phyloP scores from a whole-genome alignment of 2,797 vertebrate species.

The Amniataba percoides region DNA sequence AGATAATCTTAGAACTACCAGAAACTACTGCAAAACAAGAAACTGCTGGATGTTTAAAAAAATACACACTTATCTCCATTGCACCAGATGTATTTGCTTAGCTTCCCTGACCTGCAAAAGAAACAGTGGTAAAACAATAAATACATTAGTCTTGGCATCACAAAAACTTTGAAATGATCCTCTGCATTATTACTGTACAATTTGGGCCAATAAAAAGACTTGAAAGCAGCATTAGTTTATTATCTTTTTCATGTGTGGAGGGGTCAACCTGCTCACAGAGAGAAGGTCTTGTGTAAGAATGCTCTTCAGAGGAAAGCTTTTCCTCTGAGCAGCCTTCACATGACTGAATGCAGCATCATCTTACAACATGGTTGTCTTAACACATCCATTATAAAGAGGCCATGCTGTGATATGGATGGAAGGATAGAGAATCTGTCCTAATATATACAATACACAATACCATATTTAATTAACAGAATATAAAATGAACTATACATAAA shows the following conservation, averaged over 20 bases:
- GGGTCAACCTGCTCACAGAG: not conserved
- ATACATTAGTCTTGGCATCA: not conserved
- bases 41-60: not conserved
- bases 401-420: not conserved
- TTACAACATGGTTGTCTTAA: not conserved
- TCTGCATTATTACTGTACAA: not conserved
- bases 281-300: not conserved
- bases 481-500: not conserved
- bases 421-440: not conserved
- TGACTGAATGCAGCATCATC: too few species aligned
- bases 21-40: not conserved
- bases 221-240: not conserved
- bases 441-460: too few species aligned
- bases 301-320: not conserved
- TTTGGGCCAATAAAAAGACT: not conserved
- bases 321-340: not conserved
- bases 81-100: not conserved
- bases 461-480: too few species aligned
- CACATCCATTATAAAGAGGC: not conserved
- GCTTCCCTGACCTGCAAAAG: not conserved
- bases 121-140: not conserved
- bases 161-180: not conserved
- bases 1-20: not conserved
- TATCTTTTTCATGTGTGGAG: not conserved
- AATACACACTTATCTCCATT: not conserved